A percentile compares a stretch with the other conserved stretches of the same genome.
These are phyloP conservation scores for Drosophila arizonae DNA, from an alignment of 1,140 invertebrate species.

Conservation along the genomic window DNA sequence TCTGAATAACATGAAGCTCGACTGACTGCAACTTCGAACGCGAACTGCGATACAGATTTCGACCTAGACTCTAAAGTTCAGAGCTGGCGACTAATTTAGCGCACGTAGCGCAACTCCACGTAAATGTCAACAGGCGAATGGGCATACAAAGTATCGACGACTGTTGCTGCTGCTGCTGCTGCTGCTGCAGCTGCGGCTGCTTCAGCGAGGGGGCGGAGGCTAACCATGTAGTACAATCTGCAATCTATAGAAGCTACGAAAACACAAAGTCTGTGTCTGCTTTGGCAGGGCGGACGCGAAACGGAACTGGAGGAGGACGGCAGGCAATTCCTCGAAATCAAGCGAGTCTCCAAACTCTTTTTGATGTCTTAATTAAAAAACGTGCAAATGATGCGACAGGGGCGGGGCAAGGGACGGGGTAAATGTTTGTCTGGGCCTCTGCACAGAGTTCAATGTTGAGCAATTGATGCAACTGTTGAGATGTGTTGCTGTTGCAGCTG, in stretches of 20 bases:
- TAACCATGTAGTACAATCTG: conserved; percentile 55
- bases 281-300: background rate
- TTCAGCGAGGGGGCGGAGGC: conserved; percentile 10
- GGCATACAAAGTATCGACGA: conserved; percentile 30
- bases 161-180: background rate
- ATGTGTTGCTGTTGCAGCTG: conserved; percentile 67
- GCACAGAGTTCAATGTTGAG: conserved; percentile 79
- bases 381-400: conserved; percentile 71
- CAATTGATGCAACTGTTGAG: conserved; percentile 81
- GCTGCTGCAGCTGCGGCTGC: too few species aligned
- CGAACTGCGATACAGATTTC: conserved; percentile 4
- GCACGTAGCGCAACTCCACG: conserved; percentile 26
- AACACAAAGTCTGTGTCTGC: conserved; percentile 23
- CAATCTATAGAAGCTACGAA: conserved; percentile 49
- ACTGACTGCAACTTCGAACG: background rate
- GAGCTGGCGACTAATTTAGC: conserved; percentile 44
- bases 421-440: conserved; percentile 40
- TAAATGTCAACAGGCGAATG: conserved; percentile 34
- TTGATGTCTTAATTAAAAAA: conserved; percentile 82
- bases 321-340: conserved; percentile 78
- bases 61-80: conserved; percentile 24
- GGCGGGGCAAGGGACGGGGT: background rate
- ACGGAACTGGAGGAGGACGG: conserved; percentile 25
- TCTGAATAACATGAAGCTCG: background rate
- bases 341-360: conserved; percentile 78